A percentile compares a stretch with the other conserved stretches of the same genome.
Evolutionary conservation across 2,888 invertebrate genomes (phyloP).

Genomic region (Parnassius mnemosyne): DNA sequence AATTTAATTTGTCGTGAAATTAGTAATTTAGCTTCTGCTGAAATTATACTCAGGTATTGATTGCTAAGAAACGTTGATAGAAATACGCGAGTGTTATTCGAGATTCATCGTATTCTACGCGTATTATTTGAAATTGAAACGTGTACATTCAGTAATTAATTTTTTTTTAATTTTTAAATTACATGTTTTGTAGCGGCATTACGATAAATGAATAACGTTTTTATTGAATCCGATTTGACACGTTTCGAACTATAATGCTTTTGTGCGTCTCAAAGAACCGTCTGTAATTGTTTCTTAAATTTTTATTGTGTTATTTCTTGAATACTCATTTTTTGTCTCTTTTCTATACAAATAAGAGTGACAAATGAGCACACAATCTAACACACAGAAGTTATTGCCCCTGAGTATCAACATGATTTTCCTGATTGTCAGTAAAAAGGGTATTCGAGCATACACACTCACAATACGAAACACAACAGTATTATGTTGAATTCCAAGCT

Average conservation of each 20-base stretch:
- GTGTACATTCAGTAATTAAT: slow-evolving; percentile 9
- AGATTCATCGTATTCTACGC: neutral
- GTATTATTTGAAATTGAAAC: slow-evolving; percentile 8
- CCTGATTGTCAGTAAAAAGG: too few relatives aligned
- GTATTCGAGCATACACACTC: too few relatives aligned
- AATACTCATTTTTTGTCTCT: too few relatives aligned
- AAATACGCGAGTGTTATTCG: slow-evolving; percentile 3
- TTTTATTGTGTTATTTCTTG: too few relatives aligned
- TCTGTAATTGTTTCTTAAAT: too few relatives aligned
- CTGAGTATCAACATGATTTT: too few relatives aligned
- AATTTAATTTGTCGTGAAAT: slow-evolving; percentile 58
- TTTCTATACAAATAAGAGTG: too few relatives aligned
- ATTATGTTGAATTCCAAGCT: too few relatives aligned
- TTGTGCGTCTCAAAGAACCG: too few relatives aligned
- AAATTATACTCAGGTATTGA: slow-evolving; percentile 11
- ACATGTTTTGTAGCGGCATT: neutral
- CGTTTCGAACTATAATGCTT: neutral
- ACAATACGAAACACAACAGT: too few relatives aligned
- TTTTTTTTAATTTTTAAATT: slow-evolving; percentile 4
- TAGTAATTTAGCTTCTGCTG: slow-evolving; percentile 37
- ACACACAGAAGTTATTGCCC: too few relatives aligned
- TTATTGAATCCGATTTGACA: slow-evolving; percentile 6
- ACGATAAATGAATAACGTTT: neutral
- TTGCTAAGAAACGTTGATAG: slow-evolving; percentile 7
- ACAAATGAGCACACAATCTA: too few relatives aligned